Evolutionary conservation across 2,797 vertebrate genomes (phyloP), one percentile per base, ranked within the genome.

Genomic region (Hoplostethus atlanticus): DNA sequence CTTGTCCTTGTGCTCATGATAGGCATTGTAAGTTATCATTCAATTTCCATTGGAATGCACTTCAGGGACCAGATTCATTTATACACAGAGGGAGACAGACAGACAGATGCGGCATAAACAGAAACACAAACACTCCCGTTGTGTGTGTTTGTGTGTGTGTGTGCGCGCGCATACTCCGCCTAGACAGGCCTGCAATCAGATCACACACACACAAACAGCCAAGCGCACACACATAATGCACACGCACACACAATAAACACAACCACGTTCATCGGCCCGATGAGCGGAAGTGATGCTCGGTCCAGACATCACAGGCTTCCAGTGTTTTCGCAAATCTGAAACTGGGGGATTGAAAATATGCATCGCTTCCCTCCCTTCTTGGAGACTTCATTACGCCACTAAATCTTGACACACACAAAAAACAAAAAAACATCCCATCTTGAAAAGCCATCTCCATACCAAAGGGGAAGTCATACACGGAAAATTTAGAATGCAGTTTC

Each of bases 401-500:
- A 81, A 85, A 83, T 79, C 78, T 71, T 25, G 2, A 86, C 64
- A 25, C 28, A 28, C 28, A 28, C 28, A 28, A 1, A 21, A 21
- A 21, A n/a, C 25, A 28, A 28, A 80, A 85, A 85, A 77, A 78
- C 64, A 77, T 69, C 56, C 17, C 89, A 92, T 93, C 88, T 93
- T 94, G 91, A 92, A 91, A 94, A 90, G 67, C 48, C 73, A 90
- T 94, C 85, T 86, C 38, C 38, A 67, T 63, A 64, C 48, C 16
- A 74, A 28, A 60, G 83, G 64, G 75, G 71, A 88, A 83, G 76
- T 83, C 74, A 87, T 89, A 89, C 87, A 92, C 86, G 89, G 89
- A 93, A 93, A 91, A 79, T 73, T 52, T 65, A n/a, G 56, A 76
- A 75, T 34, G 46, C 47, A 68, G 51, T 76, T 87, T 83, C 88